Base-by-base conservation (phyloP, 2,888 invertebrate genomes). In the Cheilosia variabilis region DNA sequence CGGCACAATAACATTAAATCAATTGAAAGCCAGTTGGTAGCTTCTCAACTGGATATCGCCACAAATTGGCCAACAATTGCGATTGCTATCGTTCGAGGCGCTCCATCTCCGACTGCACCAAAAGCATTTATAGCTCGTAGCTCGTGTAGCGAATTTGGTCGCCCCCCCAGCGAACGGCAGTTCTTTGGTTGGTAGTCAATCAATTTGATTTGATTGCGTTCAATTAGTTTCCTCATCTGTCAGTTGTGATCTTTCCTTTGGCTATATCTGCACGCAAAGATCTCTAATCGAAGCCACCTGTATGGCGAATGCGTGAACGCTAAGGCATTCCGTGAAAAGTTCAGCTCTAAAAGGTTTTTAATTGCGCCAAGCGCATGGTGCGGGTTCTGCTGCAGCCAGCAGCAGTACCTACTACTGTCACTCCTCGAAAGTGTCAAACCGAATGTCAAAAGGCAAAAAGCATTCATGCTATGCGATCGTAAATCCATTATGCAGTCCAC, bases 401-500 rank as follows among this genome's bases (percentile, higher is more conserved):
- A 52, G 4, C 24, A n/a, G 4, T 27, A 19, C 41, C 27, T 15
- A 24, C 71, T 37, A 77, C 77, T 72, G 77, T 50, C 60, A 77
- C 31, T 73, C 41, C 34, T 34, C 34, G 73, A 62, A 79, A 79
- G 83, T 83, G 79, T 83, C 83, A 83, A 79, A 73, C 63, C 45
- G 79, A 73, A 83, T 83, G 83, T 83, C 79, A 83, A 83, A 52
- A 83, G 78, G 71, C 72, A 78, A 83, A 82, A 78, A 63, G 73
- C 68, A 79, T 79, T 72, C 57, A 19, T 27, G 68, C 41, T 15
- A 17, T 13, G 50, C 41, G 55, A 78, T 79, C 83, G 47, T 83
- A 83, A 83, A 83, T 83, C 83, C 79, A 83, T 83, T 83, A 79
- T 79, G 17, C 79, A 69, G 73, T 63, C 73, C 52, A 78, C 63